phyloP scores from a whole-genome alignment of 2,888 invertebrate genomes.

The Nemurella pictetii region DNA sequence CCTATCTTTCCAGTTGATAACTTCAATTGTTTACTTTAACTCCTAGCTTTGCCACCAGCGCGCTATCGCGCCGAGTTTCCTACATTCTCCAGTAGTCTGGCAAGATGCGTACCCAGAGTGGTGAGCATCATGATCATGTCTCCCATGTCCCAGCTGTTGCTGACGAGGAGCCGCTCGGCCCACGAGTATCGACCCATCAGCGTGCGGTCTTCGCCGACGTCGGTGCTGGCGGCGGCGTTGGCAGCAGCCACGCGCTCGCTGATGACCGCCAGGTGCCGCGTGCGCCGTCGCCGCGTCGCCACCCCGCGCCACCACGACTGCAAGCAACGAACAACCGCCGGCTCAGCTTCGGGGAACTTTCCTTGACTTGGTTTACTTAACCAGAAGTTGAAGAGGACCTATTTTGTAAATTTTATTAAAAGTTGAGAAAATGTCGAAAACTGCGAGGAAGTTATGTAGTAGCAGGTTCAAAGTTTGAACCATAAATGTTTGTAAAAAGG shows the following conservation, averaged over 20 bases:
- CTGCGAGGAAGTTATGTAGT: background rate
- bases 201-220: constrained; percentile 47
- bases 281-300: background rate
- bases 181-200: constrained; percentile 49
- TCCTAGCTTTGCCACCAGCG: no score
- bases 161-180: constrained; percentile 35
- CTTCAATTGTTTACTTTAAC: background rate
- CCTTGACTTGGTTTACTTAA: constrained; percentile 28
- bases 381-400: background rate
- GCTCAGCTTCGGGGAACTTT: background rate
- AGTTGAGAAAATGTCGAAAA: background rate
- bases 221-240: constrained; percentile 46
- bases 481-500: no score
- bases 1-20: no score
- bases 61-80: no score
- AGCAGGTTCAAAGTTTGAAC: no score
- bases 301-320: constrained; percentile 25
- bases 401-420: background rate
- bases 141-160: constrained; percentile 46
- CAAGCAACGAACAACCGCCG: background rate
- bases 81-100: no score
- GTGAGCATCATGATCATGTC: constrained; percentile 52
- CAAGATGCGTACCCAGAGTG: constrained; percentile 50
- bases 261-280: background rate
- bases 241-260: constrained; percentile 40